Conservation (phyloP, 23 tunicate genomes). For the Clavelina lepadiformis region DNA sequence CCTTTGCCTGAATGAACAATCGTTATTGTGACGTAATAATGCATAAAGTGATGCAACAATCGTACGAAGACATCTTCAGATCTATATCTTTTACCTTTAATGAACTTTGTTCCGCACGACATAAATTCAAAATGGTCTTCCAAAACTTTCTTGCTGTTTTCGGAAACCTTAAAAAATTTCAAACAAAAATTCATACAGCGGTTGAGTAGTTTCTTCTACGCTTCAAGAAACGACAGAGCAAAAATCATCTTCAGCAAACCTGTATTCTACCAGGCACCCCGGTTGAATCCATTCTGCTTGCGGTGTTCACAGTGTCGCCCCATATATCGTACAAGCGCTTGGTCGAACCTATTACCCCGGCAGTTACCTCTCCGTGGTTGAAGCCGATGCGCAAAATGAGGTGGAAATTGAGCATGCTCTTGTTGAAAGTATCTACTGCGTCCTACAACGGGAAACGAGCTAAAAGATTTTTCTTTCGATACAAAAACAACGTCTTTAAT, state of each 20-base stretch:
- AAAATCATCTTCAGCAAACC: conserved; percentile 20
- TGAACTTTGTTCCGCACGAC: conserved; percentile 61
- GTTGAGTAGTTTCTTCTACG: too few species aligned
- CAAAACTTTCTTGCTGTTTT: conserved; percentile 59
- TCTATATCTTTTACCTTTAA: conserved; percentile 67
- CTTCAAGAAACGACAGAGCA: too few species aligned
- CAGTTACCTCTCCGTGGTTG: conserved; percentile 97
- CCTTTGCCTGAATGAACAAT: conserved; percentile 86
- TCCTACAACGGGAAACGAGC: conserved; percentile 23
- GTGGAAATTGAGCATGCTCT: conserved; percentile 79
- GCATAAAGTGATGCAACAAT: too few species aligned
- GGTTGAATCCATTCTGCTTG: conserved; percentile 93
- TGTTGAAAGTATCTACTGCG: conserved; percentile 69
- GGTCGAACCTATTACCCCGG: conserved; percentile 90
- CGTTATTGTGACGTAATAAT: too few species aligned
- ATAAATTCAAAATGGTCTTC: conserved; percentile 57
- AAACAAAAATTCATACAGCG: too few species aligned
- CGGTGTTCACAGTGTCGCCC: conserved; percentile 99
- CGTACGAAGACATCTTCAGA: too few species aligned
- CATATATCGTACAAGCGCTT: conserved; percentile 90
- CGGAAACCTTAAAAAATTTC: conserved; percentile 53
- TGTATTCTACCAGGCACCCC: conserved; percentile 82
- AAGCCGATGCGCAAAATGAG: conserved; percentile 90
- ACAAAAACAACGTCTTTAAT: background rate
- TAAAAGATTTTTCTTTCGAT: background rate